phyloP scores from a whole-genome alignment of 2,888 invertebrate species.

The Megalurothrips usitatus region DNA sequence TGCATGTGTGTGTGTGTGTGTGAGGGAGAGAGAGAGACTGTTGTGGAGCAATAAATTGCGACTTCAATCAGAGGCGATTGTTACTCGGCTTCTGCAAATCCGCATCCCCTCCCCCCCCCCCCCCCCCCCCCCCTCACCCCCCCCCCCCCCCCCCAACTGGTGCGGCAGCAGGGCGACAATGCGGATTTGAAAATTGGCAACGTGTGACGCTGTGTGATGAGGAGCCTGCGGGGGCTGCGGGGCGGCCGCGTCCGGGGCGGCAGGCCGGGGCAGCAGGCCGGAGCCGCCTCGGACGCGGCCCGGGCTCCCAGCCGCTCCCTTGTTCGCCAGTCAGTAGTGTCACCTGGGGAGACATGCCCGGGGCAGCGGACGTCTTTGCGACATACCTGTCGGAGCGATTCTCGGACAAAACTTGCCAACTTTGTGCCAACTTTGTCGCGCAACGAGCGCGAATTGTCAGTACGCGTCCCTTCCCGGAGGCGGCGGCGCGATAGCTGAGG shows the following conservation, averaged over 20 bases:
- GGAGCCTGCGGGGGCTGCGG: no score
- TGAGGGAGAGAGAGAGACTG: no score
- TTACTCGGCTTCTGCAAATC: constrained; percentile 2
- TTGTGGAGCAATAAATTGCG: constrained; percentile 24
- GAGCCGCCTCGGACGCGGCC: not conserved
- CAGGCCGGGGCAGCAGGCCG: not conserved
- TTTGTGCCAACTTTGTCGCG: not conserved
- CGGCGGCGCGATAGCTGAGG: no score
- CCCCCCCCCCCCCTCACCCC: not conserved
- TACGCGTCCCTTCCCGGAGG: not conserved
- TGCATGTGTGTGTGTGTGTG: no score
- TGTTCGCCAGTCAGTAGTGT: constrained; percentile 7
- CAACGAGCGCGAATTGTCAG: not conserved
- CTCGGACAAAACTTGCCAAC: not conserved
- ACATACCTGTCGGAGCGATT: not conserved
- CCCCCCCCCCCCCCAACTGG: not conserved
- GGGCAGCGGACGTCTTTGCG: not conserved
- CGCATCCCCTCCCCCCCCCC: not conserved
- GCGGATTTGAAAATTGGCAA: constrained; percentile 12
- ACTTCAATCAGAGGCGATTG: constrained; percentile 11
- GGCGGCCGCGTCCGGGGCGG: not conserved
- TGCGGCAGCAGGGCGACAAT: not conserved
- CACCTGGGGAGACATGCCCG: not conserved
- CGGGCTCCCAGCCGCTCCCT: not conserved
- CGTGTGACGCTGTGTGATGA: not conserved